These are phyloP conservation scores for Caenorhabditis panamensis DNA, from an alignment of 2,888 invertebrate species.

Conservation along the genomic window DNA sequence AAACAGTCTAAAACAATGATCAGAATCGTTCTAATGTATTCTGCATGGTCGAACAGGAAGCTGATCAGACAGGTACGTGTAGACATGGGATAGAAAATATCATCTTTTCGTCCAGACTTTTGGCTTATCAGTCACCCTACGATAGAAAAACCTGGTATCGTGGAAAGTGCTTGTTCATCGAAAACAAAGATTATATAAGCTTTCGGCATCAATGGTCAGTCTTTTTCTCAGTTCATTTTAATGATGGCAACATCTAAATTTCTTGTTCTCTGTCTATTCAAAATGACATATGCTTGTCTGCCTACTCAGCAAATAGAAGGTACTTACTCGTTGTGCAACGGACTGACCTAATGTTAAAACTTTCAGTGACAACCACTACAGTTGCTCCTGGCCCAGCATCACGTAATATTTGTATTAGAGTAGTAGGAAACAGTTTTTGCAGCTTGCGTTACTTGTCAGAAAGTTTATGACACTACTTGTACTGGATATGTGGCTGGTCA, in stretches of 20 bases:
- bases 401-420: too few relatives aligned
- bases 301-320: conserved; percentile 38
- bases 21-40: too few relatives aligned
- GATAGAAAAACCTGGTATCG: not conserved
- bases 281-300: conserved; percentile 23
- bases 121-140: not conserved
- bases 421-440: not conserved
- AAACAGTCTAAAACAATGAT: too few relatives aligned
- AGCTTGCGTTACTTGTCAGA: conserved; percentile 40
- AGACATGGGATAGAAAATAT: not conserved
- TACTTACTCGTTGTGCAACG: too few relatives aligned
- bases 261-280: not conserved
- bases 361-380: conserved; percentile 33
- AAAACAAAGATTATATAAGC: too few relatives aligned
- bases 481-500: conserved; percentile 18
- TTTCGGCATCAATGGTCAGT: too few relatives aligned
- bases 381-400: conserved; percentile 33
- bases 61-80: not conserved
- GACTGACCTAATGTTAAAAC: conserved; percentile 16
- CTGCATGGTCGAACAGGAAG: not conserved
- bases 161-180: too few relatives aligned
- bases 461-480: conserved; percentile 41
- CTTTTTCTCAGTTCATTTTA: not conserved
- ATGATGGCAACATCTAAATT: not conserved
- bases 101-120: conserved; percentile 3